Evolutionary conservation across 1,140 invertebrate species (phyloP).

Genomic region (Drosophila trapezifrons): DNA sequence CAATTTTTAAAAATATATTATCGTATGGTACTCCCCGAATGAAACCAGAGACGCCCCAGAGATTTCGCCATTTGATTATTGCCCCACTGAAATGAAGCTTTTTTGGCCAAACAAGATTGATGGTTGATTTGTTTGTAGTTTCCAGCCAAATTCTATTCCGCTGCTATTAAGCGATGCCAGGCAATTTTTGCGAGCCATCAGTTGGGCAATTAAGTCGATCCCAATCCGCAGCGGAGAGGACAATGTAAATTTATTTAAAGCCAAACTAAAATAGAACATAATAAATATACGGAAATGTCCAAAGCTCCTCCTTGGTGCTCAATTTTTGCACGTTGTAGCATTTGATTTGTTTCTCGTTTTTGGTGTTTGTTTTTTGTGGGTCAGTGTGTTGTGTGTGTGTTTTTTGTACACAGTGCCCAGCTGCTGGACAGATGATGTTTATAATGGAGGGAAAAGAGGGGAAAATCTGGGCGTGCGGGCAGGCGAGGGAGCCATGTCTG

Average conservation of each 20-base stretch:
- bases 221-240: slow-evolving; percentile 3
- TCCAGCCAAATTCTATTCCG: slow-evolving; percentile 8
- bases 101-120: slow-evolving; percentile 38
- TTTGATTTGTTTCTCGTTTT: slow-evolving; percentile 34
- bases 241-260: slow-evolving; percentile 32
- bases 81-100: slow-evolving; percentile 7
- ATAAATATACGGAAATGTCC: slow-evolving; percentile 20
- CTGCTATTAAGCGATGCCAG: slow-evolving; percentile 4
- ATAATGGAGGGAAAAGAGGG: neutral
- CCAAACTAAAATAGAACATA: slow-evolving; percentile 24
- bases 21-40: neutral
- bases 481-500: slow-evolving; percentile 42
- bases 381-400: slow-evolving; percentile 7
- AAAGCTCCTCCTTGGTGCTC: slow-evolving; percentile 31
- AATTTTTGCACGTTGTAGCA: slow-evolving; percentile 46
- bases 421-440: slow-evolving; percentile 19
- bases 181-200: slow-evolving; percentile 11
- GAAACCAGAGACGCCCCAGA: neutral
- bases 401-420: slow-evolving; percentile 5
- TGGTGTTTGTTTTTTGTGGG: slow-evolving; percentile 33
- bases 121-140: slow-evolving; percentile 37
- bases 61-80: slow-evolving; percentile 19
- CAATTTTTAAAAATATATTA: too few relatives aligned
- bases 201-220: slow-evolving; percentile 32
- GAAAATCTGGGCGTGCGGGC: neutral